Percentiles rank a stretch among this genome's conserved stretches.
These are phyloP conservation scores for Neopipo cinnamomea DNA, from an alignment of 2,113 vertebrate species.

Conservation along the genomic window DNA sequence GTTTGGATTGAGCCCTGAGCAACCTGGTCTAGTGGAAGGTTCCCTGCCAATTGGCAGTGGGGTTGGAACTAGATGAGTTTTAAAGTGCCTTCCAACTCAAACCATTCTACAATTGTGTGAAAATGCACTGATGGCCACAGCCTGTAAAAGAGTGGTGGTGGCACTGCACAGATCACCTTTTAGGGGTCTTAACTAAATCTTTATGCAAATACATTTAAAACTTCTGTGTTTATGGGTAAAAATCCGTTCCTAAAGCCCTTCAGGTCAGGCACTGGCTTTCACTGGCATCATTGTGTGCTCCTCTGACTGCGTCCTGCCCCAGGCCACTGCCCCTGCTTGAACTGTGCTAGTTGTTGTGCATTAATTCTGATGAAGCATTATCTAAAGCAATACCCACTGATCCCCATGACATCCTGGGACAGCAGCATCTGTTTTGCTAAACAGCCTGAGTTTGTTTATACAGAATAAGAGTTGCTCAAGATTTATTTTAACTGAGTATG, in stretches of 20 bases:
- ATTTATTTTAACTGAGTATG: slow-evolving; percentile 12
- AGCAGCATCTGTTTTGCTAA: not conserved
- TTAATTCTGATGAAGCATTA: not conserved
- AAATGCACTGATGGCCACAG: not conserved
- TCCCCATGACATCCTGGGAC: not conserved
- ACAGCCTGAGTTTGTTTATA: not conserved
- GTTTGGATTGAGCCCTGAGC: not conserved
- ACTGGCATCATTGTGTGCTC: not conserved
- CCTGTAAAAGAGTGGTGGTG: not conserved
- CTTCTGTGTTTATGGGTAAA: not conserved
- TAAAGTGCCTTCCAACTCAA: not conserved
- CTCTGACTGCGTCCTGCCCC: not conserved
- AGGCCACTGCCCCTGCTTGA: not conserved
- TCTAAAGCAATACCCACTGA: not conserved
- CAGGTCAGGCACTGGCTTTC: not conserved
- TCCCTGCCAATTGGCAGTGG: not conserved
- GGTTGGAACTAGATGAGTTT: not conserved
- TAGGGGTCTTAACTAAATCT: not conserved
- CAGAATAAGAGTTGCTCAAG: not conserved
- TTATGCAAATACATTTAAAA: not conserved
- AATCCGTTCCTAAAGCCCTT: not conserved
- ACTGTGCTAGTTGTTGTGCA: not conserved
- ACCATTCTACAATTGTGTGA: not conserved
- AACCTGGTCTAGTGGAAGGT: not conserved
- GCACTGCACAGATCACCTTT: not conserved